Conservation (phyloP, 2,888 invertebrate genomes). For the Acheta domesticus region DNA sequence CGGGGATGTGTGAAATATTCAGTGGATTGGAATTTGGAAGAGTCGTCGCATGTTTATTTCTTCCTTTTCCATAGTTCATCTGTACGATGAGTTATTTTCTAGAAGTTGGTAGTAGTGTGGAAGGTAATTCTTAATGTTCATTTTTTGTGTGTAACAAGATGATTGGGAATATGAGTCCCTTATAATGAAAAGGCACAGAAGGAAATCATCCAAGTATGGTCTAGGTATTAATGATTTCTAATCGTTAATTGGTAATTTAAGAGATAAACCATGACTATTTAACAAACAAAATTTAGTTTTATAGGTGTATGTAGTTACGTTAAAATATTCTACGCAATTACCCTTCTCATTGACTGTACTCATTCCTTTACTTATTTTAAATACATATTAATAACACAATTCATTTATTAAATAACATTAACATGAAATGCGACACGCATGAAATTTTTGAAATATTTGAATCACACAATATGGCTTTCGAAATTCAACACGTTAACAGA, state of each 20-base stretch:
- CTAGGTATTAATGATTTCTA: no score
- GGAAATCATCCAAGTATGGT: no score
- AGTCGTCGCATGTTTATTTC: background rate
- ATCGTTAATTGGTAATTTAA: no score
- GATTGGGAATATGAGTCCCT: no score
- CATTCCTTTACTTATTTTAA: slow-evolving; percentile 26
- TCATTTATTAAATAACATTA: background rate
- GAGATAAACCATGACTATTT: no score
- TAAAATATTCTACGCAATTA: slow-evolving; percentile 23
- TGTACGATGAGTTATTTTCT: no score
- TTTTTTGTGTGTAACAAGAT: no score
- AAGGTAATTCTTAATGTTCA: no score
- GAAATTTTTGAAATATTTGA: background rate
- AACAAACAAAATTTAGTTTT: background rate
- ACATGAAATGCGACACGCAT: background rate
- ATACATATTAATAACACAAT: background rate
- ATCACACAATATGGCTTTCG: no score
- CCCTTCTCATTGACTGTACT: slow-evolving; percentile 22
- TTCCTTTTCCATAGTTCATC: background rate
- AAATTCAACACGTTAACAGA: no score
- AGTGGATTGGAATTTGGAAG: background rate
- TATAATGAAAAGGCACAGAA: no score
- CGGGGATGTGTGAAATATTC: background rate
- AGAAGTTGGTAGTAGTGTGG: no score
- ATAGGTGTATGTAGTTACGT: background rate